These are phyloP conservation scores for Papilio polytes DNA, from an alignment of 1,140 invertebrate genomes.

Conservation along the genomic window DNA sequence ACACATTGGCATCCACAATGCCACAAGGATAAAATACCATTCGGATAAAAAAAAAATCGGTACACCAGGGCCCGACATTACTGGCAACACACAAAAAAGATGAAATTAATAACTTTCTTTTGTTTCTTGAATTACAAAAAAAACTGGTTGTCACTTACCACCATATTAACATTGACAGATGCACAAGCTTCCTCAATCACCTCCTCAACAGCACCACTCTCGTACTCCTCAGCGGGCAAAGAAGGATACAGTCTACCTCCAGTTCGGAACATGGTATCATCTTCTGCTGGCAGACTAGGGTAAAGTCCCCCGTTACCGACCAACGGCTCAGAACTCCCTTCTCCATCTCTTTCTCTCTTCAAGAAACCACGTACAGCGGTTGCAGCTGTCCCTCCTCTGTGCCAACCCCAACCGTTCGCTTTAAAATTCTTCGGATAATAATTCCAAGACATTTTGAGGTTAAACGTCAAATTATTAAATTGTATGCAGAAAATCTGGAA, in stretches of 20 bases:
- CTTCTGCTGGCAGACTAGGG: slow-evolving; percentile 67
- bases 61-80: too few relatives aligned
- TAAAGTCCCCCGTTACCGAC: slow-evolving; percentile 70
- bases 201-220: slow-evolving; percentile 73
- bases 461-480: not conserved
- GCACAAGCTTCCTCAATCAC: slow-evolving; percentile 77
- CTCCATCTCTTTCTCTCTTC: slow-evolving; percentile 60
- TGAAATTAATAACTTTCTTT: too few relatives aligned
- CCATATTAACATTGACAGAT: slow-evolving; percentile 64
- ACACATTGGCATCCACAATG: not conserved
- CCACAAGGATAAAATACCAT: too few relatives aligned
- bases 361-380: slow-evolving; percentile 69
- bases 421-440: slow-evolving; percentile 78
- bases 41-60: too few relatives aligned
- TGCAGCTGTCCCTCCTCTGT: slow-evolving; percentile 59
- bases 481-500: not conserved
- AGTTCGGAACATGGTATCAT: slow-evolving; percentile 61
- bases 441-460: slow-evolving; percentile 53
- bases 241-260: slow-evolving; percentile 72
- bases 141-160: too few relatives aligned
- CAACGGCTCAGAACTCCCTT: slow-evolving; percentile 51
- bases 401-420: slow-evolving; percentile 79
- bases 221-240: slow-evolving; percentile 76
- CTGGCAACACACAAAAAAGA: too few relatives aligned
- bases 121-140: too few relatives aligned